Base-by-base conservation (phyloP, 2,113 vertebrate genomes). In the Epinephelus fuscoguttatus region DNA sequence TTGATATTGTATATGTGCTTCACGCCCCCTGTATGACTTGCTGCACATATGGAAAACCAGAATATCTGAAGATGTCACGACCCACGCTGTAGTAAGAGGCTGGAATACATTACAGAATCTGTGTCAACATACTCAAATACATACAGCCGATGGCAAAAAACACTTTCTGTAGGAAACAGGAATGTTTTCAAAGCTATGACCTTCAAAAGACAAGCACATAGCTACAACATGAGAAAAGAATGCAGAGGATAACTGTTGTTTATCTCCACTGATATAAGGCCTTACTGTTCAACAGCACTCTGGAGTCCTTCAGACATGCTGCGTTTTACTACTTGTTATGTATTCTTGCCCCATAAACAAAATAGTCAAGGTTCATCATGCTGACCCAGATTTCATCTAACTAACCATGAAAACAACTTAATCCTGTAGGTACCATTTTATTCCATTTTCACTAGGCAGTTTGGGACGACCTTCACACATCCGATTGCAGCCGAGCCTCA, bases 171-270 rank as follows among this genome's bases (percentile, higher is more conserved):
- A 75, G 10, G 62, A 88, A 82, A 45, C 40, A 75, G 13, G 13
- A 47, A 60, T 23, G 87, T 80, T 87, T 50, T 62, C 52, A 82
- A 40, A 60, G 64, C 67, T 15, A 0, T 79, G 90, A 85, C 91
- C 90, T 93, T 87, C 86, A 78, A 14, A 57, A 85, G 42, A 52
- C 63, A 81, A 78, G 67, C 64, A 37, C 75, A 45, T 5, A 9
- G 50, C 60, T 70, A 21, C 75, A 75, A 12, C 49, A 25, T 70
- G 69, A 74, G 62, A 75, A 19, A 30, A 70, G 80, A 47, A 50
- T 84, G 61, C 66, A 21, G 74, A 53, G 50, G 12, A 67, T 33
- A 33, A 57, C 67, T 59, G 47, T 4, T 25, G 61, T 78, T 81
- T 63, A 70, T 81, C 78, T 71, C 67, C 57, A 10, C 25, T 52